phyloP scores from a whole-genome alignment of 2,113 vertebrate genomes.

The Diglossa brunneiventris region DNA sequence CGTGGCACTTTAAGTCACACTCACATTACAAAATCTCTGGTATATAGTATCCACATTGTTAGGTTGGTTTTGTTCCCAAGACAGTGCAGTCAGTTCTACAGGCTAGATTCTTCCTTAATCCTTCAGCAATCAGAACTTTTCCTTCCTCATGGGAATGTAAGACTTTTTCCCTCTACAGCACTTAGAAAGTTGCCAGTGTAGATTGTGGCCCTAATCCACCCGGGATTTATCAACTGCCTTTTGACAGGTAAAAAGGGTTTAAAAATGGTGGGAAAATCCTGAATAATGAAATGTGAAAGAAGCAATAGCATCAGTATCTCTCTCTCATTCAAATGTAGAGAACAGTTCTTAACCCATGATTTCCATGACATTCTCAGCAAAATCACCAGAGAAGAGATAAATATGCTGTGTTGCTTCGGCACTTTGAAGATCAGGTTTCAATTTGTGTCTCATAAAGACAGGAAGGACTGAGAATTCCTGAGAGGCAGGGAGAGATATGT shows the following conservation, averaged over 20 bases:
- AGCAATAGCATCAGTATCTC: accelerated
- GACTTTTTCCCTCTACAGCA: background rate
- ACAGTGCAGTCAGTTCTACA: background rate
- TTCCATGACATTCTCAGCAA: background rate
- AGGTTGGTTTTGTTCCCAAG: background rate
- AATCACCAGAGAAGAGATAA: background rate
- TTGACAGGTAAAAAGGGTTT: background rate
- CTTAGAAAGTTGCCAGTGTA: background rate
- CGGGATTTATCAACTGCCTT: background rate
- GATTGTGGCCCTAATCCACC: background rate
- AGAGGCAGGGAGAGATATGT: background rate
- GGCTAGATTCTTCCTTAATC: background rate
- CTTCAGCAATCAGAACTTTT: background rate
- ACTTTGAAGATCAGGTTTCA: background rate
- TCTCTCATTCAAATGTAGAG: background rate
- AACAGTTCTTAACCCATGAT: background rate
- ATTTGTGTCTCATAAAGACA: background rate
- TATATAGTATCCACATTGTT: background rate
- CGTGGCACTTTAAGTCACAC: background rate
- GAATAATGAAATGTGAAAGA: background rate
- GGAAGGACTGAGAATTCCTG: background rate
- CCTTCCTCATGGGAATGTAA: background rate
- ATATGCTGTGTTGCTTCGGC: background rate
- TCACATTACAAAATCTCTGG: background rate
- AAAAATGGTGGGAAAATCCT: background rate